These are phyloP conservation scores for Penelope pileata DNA, from an alignment of 2,113 vertebrate genomes.

Conservation along the genomic window DNA sequence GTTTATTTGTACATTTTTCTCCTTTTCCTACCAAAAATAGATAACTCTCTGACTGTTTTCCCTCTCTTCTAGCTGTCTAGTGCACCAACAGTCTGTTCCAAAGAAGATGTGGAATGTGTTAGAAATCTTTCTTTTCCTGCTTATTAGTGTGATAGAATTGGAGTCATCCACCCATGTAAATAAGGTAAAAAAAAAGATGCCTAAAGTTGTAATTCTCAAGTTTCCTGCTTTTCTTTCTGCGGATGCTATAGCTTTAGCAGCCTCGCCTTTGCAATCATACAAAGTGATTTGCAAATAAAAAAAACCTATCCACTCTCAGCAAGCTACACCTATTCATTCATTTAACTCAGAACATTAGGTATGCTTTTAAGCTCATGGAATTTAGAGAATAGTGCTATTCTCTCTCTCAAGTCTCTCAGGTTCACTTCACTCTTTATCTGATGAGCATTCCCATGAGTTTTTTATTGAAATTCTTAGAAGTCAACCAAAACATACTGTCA, in stretches of 20 bases:
- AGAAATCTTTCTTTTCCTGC: not conserved
- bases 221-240: not conserved
- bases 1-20: not conserved
- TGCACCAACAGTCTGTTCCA: rapidly evolving
- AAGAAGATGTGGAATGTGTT: not conserved
- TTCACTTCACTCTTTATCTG: not conserved
- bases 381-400: not conserved
- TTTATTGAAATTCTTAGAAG: not conserved
- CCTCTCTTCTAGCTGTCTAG: not conserved
- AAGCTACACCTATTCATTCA: not conserved
- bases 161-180: not conserved
- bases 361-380: not conserved
- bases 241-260: not conserved
- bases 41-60: not conserved
- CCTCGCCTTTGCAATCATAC: not conserved
- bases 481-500: not conserved
- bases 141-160: not conserved
- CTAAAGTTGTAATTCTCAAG: not conserved
- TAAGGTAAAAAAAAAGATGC: not conserved
- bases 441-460: not conserved
- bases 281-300: not conserved
- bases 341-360: not conserved
- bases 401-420: not conserved
- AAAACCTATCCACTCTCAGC: not conserved
- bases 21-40: not conserved